Conservation (phyloP, 1,140 invertebrate species). For the Berghia stephanieae region DNA sequence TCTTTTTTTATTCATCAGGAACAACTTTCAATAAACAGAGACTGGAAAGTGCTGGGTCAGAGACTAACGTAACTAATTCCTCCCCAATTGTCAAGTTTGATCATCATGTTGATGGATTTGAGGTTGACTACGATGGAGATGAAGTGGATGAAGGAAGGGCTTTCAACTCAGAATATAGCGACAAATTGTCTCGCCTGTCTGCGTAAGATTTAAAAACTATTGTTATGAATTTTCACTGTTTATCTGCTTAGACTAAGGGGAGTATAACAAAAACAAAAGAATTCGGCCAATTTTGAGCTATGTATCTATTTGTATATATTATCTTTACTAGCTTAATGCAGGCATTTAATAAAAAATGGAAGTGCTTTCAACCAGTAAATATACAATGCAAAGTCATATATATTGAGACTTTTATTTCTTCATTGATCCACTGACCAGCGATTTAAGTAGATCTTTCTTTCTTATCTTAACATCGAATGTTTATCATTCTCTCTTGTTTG, state of each 20-base stretch:
- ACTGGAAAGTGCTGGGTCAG: neutral
- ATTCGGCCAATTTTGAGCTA: too few relatives aligned
- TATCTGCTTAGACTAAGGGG: neutral
- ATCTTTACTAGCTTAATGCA: too few relatives aligned
- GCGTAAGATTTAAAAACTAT: slow-evolving; percentile 11
- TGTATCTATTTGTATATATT: too few relatives aligned
- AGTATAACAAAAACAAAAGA: too few relatives aligned
- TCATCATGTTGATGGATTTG: neutral
- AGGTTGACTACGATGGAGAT: neutral
- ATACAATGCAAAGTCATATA: too few relatives aligned
- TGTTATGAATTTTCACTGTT: neutral
- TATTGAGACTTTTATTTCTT: too few relatives aligned
- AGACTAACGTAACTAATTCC: neutral
- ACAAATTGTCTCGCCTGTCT: slow-evolving; percentile 15
- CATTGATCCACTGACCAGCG: too few relatives aligned
- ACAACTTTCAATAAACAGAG: neutral
- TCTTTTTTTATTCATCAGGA: neutral
- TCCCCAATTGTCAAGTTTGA: slow-evolving; percentile 21
- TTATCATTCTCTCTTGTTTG: too few relatives aligned
- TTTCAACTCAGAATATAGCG: neutral
- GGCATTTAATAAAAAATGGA: too few relatives aligned
- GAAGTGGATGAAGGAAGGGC: neutral
- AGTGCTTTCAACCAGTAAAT: too few relatives aligned
- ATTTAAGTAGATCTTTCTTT: too few relatives aligned
- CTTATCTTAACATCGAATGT: too few relatives aligned